Evolutionary conservation across 92 coral and sea anemone species (phyloP).

Genomic region (Galaxea fascicularis): DNA sequence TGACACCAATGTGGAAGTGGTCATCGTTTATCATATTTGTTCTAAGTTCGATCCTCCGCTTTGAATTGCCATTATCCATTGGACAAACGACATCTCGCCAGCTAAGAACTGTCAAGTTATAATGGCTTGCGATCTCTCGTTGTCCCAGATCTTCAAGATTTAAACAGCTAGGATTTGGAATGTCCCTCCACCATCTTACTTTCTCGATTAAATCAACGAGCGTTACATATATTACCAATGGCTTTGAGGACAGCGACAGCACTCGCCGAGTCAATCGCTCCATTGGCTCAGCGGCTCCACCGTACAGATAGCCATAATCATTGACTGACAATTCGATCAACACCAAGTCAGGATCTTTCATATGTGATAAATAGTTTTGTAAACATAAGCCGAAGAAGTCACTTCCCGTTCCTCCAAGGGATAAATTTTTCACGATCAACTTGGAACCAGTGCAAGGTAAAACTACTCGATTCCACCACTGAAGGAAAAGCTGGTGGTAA

Average conservation of each 20-base stretch:
- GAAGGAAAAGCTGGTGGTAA: slow-evolving; percentile 37
- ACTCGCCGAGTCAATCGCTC: slow-evolving; percentile 72
- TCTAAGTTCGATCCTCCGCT: slow-evolving; percentile 12
- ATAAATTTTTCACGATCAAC: slow-evolving; percentile 18
- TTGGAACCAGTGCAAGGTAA: slow-evolving; percentile 40
- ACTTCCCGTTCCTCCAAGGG: slow-evolving; percentile 59
- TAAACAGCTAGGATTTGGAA: slow-evolving; percentile 35
- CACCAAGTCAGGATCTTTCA: slow-evolving; percentile 46
- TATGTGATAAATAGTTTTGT: slow-evolving; percentile 22
- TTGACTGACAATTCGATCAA: slow-evolving; percentile 74
- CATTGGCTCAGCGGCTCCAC: slow-evolving; percentile 63
- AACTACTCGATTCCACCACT: slow-evolving; percentile 47
- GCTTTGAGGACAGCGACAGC: slow-evolving; percentile 48
- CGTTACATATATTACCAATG: slow-evolving; percentile 63
- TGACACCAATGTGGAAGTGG: slow-evolving; percentile 43
- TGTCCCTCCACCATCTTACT: slow-evolving; percentile 11
- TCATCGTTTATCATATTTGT: slow-evolving; percentile 43
- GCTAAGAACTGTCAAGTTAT: slow-evolving; percentile 74
- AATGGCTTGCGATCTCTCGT: slow-evolving; percentile 66
- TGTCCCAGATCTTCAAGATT: slow-evolving; percentile 88
- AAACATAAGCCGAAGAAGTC: slow-evolving; percentile 55
- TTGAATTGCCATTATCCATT: slow-evolving; percentile 27
- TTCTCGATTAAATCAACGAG: slow-evolving; percentile 42
- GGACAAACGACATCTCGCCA: slow-evolving; percentile 88
- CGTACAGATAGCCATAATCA: slow-evolving; percentile 51